These are phyloP conservation scores for Platysternon megacephalum DNA, from an alignment of 2,113 vertebrate genomes.

Conservation along the genomic window DNA sequence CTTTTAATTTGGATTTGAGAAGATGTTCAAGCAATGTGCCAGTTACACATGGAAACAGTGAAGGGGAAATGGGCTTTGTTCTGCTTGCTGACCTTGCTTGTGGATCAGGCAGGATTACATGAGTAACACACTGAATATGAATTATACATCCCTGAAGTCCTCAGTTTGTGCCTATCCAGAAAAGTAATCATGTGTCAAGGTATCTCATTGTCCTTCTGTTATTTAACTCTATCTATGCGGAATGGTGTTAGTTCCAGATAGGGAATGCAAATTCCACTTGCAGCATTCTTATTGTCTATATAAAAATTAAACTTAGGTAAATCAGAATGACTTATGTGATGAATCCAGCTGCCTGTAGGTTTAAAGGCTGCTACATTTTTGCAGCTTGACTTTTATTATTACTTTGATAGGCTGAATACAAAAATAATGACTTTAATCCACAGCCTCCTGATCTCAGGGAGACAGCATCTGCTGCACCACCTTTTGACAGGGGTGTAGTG, in stretches of 20 bases:
- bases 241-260: background rate
- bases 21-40: rapidly evolving
- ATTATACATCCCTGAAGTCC: background rate
- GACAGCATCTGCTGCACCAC: background rate
- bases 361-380: background rate
- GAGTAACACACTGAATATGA: background rate
- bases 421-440: background rate
- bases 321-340: background rate
- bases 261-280: background rate
- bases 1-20: background rate
- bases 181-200: rapidly evolving
- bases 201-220: background rate
- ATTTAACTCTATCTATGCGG: background rate
- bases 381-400: background rate
- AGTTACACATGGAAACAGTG: background rate
- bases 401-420: background rate
- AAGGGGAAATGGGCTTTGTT: rapidly evolving
- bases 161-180: background rate
- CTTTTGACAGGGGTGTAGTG: background rate
- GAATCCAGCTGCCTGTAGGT: background rate
- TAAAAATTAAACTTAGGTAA: background rate
- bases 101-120: background rate
- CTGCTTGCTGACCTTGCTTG: background rate
- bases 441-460: background rate
- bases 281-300: background rate